Conservation (phyloP, 1,140 invertebrate genomes). For the Ridgeia piscesae region DNA sequence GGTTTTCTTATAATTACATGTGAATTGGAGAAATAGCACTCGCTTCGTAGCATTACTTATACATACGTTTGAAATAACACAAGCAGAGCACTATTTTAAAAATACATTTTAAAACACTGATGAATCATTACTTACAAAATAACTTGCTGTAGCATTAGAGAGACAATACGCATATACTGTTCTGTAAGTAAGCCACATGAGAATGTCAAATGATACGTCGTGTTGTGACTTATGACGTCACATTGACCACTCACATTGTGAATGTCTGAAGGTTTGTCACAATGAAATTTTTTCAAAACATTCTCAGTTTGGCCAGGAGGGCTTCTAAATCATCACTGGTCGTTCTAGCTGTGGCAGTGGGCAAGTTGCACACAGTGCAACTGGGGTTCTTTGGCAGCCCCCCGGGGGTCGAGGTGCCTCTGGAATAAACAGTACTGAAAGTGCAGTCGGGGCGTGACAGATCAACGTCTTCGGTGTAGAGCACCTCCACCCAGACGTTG, state of each 20-base stretch:
- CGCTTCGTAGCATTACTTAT: too few relatives aligned
- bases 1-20: neutral
- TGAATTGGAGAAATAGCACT: too few relatives aligned
- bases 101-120: too few relatives aligned
- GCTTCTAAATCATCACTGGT: neutral
- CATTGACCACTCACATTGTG: neutral
- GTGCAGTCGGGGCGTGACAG: neutral
- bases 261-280: neutral
- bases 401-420: neutral
- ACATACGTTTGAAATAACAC: too few relatives aligned
- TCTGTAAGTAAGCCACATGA: neutral
- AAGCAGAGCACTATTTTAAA: too few relatives aligned
- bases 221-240: neutral
- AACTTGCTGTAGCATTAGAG: neutral
- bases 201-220: neutral
- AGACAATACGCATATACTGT: too few relatives aligned
- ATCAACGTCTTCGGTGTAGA: constrained; percentile 7
- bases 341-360: neutral
- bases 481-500: constrained; percentile 8
- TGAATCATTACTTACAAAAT: neutral
- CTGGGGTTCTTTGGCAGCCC: neutral
- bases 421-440: neutral
- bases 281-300: neutral
- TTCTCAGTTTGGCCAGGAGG: neutral
- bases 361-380: neutral